Evolutionary conservation across 1,140 invertebrate genomes (phyloP).

Genomic region (Hyles euphorbiae): DNA sequence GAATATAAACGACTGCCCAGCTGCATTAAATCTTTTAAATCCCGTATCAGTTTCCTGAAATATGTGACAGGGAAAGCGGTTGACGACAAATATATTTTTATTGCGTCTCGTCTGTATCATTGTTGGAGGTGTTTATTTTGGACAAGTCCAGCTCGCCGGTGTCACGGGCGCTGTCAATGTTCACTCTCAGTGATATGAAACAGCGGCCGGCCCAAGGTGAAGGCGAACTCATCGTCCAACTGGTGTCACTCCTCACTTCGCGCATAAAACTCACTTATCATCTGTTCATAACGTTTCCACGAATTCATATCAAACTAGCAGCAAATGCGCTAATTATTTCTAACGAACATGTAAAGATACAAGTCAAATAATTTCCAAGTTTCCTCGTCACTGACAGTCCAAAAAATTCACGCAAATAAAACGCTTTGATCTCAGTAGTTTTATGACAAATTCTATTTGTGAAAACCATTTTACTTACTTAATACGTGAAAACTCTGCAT

Average conservation of each 20-base stretch:
- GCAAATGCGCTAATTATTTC: too few relatives aligned
- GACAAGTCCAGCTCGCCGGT: conserved; percentile 37
- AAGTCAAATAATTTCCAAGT: not conserved
- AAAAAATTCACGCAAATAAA: conserved; percentile 14
- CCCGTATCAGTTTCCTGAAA: conserved; percentile 12
- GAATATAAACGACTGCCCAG: conserved; percentile 6
- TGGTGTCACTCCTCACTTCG: conserved; percentile 53
- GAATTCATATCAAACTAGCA: not conserved
- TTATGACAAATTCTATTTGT: conserved; percentile 15
- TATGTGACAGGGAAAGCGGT: conserved; percentile 18
- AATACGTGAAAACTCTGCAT: conserved; percentile 6
- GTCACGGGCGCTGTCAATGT: conserved; percentile 59
- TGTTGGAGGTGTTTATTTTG: conserved; percentile 61
- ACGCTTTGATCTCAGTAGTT: conserved; percentile 15
- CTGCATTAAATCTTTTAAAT: conserved; percentile 11
- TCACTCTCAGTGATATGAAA: conserved; percentile 45
- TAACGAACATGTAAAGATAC: not conserved
- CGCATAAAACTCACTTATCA: conserved; percentile 42
- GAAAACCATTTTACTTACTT: conserved; percentile 8
- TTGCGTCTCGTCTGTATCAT: conserved; percentile 40
- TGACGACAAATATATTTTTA: conserved; percentile 36
- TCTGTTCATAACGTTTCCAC: not conserved
- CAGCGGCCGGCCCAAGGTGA: conserved; percentile 59
- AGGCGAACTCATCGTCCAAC: conserved; percentile 49
- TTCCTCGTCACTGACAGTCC: conserved; percentile 9